phyloP scores from a whole-genome alignment of 1,140 invertebrate genomes.

The Drosophila sucinea region DNA sequence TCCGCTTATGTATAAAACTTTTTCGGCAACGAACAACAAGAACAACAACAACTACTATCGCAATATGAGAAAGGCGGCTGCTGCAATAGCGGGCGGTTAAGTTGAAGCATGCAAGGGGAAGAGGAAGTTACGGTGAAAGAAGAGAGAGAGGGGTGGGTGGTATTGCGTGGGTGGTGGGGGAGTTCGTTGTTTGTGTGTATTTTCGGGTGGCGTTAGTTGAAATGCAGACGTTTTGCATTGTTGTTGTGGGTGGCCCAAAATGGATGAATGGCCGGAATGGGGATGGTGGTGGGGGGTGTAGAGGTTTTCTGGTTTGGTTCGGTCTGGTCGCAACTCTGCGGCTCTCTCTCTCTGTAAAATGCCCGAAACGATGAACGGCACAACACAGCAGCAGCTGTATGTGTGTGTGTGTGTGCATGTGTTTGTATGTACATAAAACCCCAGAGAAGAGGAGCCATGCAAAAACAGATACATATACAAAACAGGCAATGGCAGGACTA shows the following conservation, averaged over 20 bases:
- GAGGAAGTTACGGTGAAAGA: background rate
- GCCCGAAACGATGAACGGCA: constrained; percentile 62
- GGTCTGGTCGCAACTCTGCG: constrained; percentile 54
- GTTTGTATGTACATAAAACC: constrained; percentile 62
- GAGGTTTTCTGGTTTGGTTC: constrained; percentile 31
- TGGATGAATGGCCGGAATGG: constrained; percentile 38
- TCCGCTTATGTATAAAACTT: constrained; percentile 73
- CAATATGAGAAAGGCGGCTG: constrained; percentile 51
- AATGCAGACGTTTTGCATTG: constrained; percentile 80
- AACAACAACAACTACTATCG: constrained; percentile 49
- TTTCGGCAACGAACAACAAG: constrained; percentile 55
- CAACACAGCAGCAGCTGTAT: constrained; percentile 56
- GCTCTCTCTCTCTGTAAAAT: constrained; percentile 68
- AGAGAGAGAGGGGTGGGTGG: constrained; percentile 7
- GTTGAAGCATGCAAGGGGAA: background rate
- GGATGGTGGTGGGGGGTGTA: constrained; percentile 16
- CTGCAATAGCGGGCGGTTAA: constrained; percentile 43
- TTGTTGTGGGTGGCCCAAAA: constrained; percentile 57
- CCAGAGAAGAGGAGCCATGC: constrained; percentile 48
- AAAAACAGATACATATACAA: constrained; percentile 76
- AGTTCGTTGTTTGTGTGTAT: constrained; percentile 62
- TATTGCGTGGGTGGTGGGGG: constrained; percentile 24
- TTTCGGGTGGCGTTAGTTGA: constrained; percentile 74
- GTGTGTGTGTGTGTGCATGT: constrained; percentile 20
- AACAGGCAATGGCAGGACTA: constrained; percentile 40